A percentile compares a stretch with the other conserved stretches of the same genome.
These are phyloP conservation scores for Chymomyza costata DNA, from an alignment of 1,140 invertebrate genomes.

Conservation along the genomic window DNA sequence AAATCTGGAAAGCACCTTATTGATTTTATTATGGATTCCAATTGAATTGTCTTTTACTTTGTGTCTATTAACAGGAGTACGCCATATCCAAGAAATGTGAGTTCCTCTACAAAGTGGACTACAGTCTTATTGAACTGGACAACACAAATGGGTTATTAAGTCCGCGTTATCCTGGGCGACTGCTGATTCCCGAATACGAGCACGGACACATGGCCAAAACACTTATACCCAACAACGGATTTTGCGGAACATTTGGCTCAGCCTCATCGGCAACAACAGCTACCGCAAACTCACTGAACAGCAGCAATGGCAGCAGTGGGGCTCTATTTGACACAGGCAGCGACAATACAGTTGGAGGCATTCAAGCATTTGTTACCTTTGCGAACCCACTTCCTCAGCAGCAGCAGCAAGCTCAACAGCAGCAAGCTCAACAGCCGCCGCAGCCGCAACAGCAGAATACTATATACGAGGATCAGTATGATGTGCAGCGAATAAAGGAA, in stretches of 20 bases:
- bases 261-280: slow-evolving; percentile 50
- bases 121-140: slow-evolving; percentile 79
- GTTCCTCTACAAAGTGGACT: slow-evolving; percentile 80
- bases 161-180: slow-evolving; percentile 83
- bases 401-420: slow-evolving; percentile 14
- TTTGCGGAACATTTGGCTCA: slow-evolving; percentile 6
- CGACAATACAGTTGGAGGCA: slow-evolving; percentile 26
- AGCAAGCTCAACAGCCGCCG: slow-evolving; percentile 7
- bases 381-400: slow-evolving; percentile 41
- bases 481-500: slow-evolving; percentile 79
- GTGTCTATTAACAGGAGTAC: slow-evolving; percentile 76
- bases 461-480: slow-evolving; percentile 80
- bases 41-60: neutral
- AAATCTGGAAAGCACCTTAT: too few relatives aligned
- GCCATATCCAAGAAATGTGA: slow-evolving; percentile 81
- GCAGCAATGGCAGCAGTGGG: slow-evolving; percentile 40
- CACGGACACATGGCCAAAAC: slow-evolving; percentile 70
- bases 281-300: slow-evolving; percentile 41
- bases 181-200: slow-evolving; percentile 84
- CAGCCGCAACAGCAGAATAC: slow-evolving; percentile 76
- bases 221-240: slow-evolving; percentile 45
- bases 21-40: too few relatives aligned
- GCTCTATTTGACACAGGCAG: neutral
- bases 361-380: slow-evolving; percentile 66
- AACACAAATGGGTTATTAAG: slow-evolving; percentile 85